A percentile compares a stretch with the other conserved stretches of the same genome.
Evolutionary conservation across 2,797 vertebrate species (phyloP).

Genomic region (Crax fasciolata): DNA sequence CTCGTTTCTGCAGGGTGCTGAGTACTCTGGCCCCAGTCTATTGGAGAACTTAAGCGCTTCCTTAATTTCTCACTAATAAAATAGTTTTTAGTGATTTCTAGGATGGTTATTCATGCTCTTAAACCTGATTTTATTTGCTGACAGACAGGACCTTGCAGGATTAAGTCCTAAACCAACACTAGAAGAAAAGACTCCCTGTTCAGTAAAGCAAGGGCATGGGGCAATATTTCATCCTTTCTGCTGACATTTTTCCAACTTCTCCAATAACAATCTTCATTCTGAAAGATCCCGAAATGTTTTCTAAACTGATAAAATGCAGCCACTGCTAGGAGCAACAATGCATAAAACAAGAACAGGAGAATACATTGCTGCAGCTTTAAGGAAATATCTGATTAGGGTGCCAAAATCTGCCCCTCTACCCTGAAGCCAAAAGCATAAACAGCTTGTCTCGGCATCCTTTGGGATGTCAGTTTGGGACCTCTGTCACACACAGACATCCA

Average conservation of each 20-base stretch:
- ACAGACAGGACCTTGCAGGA: constrained; percentile 53
- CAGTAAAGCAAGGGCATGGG: background rate
- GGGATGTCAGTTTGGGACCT: background rate
- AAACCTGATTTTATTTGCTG: constrained; percentile 53
- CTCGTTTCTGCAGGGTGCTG: constrained; percentile 44
- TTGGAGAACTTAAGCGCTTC: background rate
- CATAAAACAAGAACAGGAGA: background rate
- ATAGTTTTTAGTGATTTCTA: constrained; percentile 55
- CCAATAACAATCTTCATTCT: background rate
- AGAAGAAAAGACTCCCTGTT: constrained; percentile 69
- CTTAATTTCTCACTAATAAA: background rate
- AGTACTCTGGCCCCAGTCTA: background rate
- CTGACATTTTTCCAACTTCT: constrained; percentile 14
- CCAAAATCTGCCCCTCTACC: background rate
- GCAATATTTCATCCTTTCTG: constrained; percentile 35
- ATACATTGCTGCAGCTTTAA: background rate
- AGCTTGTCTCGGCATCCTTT: background rate
- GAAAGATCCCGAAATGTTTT: background rate
- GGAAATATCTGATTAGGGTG: background rate
- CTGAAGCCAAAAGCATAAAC: background rate
- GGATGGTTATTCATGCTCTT: constrained; percentile 38
- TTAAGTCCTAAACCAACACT: constrained; percentile 1
- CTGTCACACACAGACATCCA: background rate
- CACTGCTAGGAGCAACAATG: background rate
- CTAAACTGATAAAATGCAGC: background rate